These are phyloP conservation scores for Proterorhinus semilunaris DNA, from an alignment of 2,113 vertebrate species.

Conservation along the genomic window DNA sequence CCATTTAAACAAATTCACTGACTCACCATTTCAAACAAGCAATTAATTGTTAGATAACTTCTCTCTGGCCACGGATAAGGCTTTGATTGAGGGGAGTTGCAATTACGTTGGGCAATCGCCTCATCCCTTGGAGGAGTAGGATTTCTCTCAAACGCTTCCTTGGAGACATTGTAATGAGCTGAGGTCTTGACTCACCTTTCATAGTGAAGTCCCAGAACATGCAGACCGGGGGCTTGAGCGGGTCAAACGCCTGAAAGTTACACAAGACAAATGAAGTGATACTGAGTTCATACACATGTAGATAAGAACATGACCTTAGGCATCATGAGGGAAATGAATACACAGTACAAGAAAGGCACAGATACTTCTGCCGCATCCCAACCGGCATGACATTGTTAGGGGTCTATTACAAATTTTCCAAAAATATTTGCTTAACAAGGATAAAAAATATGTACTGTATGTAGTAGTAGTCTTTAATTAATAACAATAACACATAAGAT, in stretches of 20 bases:
- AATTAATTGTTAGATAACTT: not conserved
- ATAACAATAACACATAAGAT: no score
- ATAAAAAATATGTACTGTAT: no score
- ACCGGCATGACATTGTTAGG: not conserved
- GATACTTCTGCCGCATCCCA: no score
- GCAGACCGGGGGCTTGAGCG: conserved; percentile 74
- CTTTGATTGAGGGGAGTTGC: not conserved
- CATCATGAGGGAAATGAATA: no score
- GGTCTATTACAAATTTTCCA: not conserved
- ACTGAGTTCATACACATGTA: not conserved
- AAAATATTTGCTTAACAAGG: no score
- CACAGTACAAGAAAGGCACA: no score
- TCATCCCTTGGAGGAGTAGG: not conserved
- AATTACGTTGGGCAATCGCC: not conserved
- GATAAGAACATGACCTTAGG: not conserved
- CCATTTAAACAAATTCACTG: no score
- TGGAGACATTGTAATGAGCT: not conserved
- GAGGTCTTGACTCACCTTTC: conserved; percentile 77
- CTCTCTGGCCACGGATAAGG: not conserved
- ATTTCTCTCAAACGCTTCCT: not conserved
- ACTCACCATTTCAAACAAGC: not conserved
- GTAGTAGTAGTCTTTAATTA: no score
- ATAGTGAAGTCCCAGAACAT: conserved; percentile 93
- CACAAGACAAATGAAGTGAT: not conserved
- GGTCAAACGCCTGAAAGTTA: conserved; percentile 66